phyloP scores from a whole-genome alignment of 2,888 invertebrate species.

The Agrotis puta region DNA sequence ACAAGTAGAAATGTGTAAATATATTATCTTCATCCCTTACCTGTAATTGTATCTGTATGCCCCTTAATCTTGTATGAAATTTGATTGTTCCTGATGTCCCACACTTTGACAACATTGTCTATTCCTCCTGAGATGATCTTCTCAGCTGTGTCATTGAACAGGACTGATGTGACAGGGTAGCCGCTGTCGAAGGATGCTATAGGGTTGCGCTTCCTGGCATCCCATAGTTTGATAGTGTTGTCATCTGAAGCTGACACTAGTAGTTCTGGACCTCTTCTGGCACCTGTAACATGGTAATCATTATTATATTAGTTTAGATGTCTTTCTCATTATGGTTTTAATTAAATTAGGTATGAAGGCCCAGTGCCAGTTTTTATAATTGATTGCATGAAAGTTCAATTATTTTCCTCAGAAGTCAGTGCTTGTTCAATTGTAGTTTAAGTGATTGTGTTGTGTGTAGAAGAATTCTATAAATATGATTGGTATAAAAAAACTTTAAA shows the following conservation, averaged over 20 bases:
- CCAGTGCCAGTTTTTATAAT: not conserved
- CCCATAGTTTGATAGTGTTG: conserved; percentile 97
- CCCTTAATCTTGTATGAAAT: conserved; percentile 96
- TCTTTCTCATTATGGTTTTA: not conserved
- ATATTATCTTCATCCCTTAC: conserved; percentile 63
- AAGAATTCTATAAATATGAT: not conserved
- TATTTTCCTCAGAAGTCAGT: not conserved
- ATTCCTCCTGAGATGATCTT: conserved; percentile 98
- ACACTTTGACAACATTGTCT: conserved; percentile 99
- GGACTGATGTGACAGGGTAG: conserved; percentile 96
- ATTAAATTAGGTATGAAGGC: no score
- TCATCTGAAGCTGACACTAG: conserved; percentile 99
- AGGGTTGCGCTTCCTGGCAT: conserved; percentile 96
- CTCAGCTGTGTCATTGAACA: conserved; percentile 98
- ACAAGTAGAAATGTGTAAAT: not conserved
- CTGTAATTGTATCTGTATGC: conserved; percentile 98
- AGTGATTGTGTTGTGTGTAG: no score
- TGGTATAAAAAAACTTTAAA: not conserved
- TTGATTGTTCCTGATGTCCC: conserved; percentile 98
- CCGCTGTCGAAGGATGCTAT: conserved; percentile 93
- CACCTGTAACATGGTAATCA: conserved; percentile 85
- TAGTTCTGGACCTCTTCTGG: conserved; percentile 97
- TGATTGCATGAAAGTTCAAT: not conserved
- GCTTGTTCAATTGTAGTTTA: not conserved
- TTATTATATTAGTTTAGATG: no score